These are phyloP conservation scores for Pararge aegeria DNA, from an alignment of 1,140 invertebrate species.

Conservation along the genomic window DNA sequence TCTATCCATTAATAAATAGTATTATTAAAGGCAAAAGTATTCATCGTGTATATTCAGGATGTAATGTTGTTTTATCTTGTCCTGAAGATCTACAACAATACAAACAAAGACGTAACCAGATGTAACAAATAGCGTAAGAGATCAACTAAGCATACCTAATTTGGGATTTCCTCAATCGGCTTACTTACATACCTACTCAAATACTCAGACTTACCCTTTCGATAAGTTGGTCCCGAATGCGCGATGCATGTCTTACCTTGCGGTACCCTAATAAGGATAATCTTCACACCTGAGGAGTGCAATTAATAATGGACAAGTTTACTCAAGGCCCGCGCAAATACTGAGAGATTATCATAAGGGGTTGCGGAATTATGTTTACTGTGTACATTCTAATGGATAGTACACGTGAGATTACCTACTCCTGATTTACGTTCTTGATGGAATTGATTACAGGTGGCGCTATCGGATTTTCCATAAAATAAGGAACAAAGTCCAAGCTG, in stretches of 20 bases:
- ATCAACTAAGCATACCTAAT: conserved; percentile 12
- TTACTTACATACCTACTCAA: conserved; percentile 13
- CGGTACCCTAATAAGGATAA: conserved; percentile 67
- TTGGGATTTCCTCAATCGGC: conserved; percentile 25
- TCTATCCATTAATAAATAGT: no score
- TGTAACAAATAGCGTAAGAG: conserved; percentile 25
- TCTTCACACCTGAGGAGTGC: conserved; percentile 67
- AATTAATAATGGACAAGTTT: conserved; percentile 68
- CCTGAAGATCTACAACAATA: no score
- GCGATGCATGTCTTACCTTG: conserved; percentile 52
- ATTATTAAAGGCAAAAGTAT: no score
- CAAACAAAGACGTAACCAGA: not conserved
- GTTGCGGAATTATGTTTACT: conserved; percentile 29
- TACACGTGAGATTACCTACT: not conserved
- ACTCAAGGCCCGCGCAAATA: conserved; percentile 36
- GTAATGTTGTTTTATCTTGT: no score
- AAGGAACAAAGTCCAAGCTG: no score
- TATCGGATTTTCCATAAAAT: not conserved
- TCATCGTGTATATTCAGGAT: no score
- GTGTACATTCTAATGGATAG: conserved; percentile 23
- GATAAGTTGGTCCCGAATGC: conserved; percentile 22
- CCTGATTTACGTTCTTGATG: not conserved
- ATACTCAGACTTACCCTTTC: not conserved
- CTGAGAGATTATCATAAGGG: conserved; percentile 38
- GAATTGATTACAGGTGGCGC: not conserved